Evolutionary conservation across 2,113 vertebrate genomes (phyloP).

Genomic region (Menura novaehollandiae): DNA sequence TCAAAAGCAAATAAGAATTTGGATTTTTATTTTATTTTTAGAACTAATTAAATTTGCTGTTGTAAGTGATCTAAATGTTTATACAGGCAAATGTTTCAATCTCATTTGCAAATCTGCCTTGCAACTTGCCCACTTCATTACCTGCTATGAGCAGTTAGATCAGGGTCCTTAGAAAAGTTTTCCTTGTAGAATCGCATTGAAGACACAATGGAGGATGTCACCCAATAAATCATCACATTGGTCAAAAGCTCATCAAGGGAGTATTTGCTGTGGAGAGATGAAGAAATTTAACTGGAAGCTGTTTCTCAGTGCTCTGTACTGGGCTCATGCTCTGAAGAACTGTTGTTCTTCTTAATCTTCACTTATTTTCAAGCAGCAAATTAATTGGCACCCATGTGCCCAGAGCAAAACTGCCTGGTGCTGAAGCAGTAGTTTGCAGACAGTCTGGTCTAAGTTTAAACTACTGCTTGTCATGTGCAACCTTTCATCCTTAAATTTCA

Average conservation of each 20-base stretch:
- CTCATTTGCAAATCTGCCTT: background rate
- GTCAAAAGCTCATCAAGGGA: constrained; percentile 85
- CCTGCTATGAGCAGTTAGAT: constrained; percentile 42
- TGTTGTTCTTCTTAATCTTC: background rate
- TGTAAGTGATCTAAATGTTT: background rate
- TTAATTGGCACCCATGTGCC: background rate
- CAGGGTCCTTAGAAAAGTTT: constrained; percentile 52
- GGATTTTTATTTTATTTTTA: background rate
- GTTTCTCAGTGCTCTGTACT: background rate
- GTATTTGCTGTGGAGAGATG: constrained; percentile 74
- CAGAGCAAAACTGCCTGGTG: background rate
- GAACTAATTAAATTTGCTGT: background rate
- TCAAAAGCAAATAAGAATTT: background rate
- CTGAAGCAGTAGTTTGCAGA: background rate
- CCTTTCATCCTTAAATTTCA: background rate
- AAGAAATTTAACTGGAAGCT: background rate
- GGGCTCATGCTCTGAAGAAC: background rate
- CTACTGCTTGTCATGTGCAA: background rate
- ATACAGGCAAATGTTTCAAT: background rate
- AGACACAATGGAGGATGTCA: constrained; percentile 78
- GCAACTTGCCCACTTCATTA: constrained; percentile 17
- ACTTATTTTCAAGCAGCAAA: background rate
- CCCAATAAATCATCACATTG: constrained; percentile 90
- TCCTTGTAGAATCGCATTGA: constrained; percentile 92
- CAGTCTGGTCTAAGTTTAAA: background rate